Conservation (phyloP, 2,797 vertebrate species). For the Melanogrammus aeglefinus region DNA sequence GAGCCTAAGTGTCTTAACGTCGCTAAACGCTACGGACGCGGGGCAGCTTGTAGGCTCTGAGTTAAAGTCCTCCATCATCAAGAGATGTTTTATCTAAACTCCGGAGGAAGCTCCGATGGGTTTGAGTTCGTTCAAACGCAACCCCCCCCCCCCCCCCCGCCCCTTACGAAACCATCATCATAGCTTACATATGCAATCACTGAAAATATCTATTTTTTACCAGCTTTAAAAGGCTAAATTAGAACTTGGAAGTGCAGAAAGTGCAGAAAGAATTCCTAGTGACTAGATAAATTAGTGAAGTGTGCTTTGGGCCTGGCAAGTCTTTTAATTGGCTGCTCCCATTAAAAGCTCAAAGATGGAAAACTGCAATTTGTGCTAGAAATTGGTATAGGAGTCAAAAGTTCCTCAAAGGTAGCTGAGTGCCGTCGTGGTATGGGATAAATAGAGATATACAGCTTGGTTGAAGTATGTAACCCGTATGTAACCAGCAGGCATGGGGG, state of each 20-base stretch:
- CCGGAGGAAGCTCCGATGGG: neutral
- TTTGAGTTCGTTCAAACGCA: neutral
- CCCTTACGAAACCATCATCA: neutral
- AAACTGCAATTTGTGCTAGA: neutral
- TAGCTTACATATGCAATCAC: neutral
- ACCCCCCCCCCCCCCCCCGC: neutral
- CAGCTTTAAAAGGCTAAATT: neutral
- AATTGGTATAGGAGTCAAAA: neutral
- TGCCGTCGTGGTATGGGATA: neutral
- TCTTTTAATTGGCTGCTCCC: neutral
- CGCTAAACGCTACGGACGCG: neutral
- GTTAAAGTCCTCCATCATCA: neutral
- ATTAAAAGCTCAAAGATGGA: neutral
- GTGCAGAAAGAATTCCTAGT: neutral
- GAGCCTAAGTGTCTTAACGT: neutral
- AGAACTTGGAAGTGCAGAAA: slow-evolving; percentile 1
- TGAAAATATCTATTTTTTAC: neutral
- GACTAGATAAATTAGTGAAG: neutral
- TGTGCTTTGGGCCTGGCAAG: neutral
- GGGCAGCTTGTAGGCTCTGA: neutral
- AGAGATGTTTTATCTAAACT: neutral
- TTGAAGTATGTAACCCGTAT: neutral
- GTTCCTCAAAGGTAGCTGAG: neutral
- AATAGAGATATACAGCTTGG: neutral
- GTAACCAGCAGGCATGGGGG: neutral